Conservation (phyloP, 2,113 vertebrate species). For the cat (Felis catus) region F.catus_Fca126_mat1.0 CM031412.1:25224501-25225000, state of each 20-base stretch:
- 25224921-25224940: not conserved
- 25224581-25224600: no score
- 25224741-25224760: no score
- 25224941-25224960: not conserved
- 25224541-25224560: no score
- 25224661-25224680: no score
- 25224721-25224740: no score
- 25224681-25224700: no score
- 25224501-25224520: not conserved
- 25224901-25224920: not conserved
- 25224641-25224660: no score
- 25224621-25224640: no score
- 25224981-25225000: not conserved
- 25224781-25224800: not conserved
- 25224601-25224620: no score
- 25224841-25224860: not conserved
- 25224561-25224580: no score
- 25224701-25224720: no score
- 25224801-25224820: not conserved
- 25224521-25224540: not conserved
- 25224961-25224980: not conserved
- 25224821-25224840: not conserved
- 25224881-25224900: not conserved
- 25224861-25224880: not conserved
- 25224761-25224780: not conserved